Evolutionary conservation across 2,888 invertebrate genomes (phyloP).

Genomic region (Pyrrhosoma nymphula): DNA sequence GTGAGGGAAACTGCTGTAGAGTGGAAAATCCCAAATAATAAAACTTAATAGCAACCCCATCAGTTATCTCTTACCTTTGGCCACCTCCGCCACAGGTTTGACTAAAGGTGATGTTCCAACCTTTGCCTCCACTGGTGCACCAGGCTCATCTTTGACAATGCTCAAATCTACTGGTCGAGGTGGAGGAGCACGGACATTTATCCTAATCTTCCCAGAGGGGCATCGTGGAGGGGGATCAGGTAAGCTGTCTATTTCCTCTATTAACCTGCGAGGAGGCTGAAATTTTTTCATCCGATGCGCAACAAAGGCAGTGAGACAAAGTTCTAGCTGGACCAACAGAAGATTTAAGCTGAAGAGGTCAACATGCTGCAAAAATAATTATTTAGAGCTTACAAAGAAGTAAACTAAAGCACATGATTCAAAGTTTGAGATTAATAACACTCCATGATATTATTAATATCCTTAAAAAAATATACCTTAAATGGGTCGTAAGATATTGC

Average conservation of each 20-base stretch:
- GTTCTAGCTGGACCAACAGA: conserved; percentile 84
- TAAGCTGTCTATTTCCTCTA: conserved; percentile 84
- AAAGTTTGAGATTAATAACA: neutral
- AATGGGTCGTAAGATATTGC: conserved; percentile 87
- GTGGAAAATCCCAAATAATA: too few relatives aligned
- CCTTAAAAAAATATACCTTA: conserved; percentile 79
- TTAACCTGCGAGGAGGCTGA: conserved; percentile 85
- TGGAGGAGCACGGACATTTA: conserved; percentile 78
- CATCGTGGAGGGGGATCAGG: conserved; percentile 83
- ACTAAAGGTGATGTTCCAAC: conserved; percentile 77
- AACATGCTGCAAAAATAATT: conserved; percentile 80
- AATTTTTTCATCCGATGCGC: conserved; percentile 89
- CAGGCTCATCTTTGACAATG: conserved; percentile 42
- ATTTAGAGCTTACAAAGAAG: neutral
- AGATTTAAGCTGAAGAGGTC: conserved; percentile 84
- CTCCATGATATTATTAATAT: too few relatives aligned
- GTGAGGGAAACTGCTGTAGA: too few relatives aligned
- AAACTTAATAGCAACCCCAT: too few relatives aligned
- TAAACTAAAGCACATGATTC: neutral
- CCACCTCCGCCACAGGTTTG: conserved; percentile 74
- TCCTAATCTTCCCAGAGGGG: conserved; percentile 84
- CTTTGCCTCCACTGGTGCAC: conserved; percentile 74
- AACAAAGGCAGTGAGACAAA: conserved; percentile 88
- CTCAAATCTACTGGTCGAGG: conserved; percentile 71
- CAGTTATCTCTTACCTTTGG: neutral